A percentile compares a stretch with the other conserved stretches of the same genome.
Evolutionary conservation across 2,113 vertebrate genomes (phyloP).

Genomic region (Phocoena phocoena): DNA sequence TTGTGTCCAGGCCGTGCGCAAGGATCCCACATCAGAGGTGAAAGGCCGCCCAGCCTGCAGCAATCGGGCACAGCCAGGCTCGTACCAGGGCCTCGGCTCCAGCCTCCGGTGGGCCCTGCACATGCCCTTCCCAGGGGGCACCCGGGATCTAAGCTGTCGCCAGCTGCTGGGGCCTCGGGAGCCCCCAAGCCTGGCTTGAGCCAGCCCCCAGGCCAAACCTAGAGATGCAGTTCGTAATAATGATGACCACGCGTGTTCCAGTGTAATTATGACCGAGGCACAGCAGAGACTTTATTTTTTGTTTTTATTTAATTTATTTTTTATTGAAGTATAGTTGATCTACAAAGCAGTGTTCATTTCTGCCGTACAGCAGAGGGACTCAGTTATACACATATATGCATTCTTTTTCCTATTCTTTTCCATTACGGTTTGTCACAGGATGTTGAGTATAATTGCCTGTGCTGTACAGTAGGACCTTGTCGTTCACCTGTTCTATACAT

Average conservation of each 20-base stretch:
- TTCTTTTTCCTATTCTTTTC: not conserved
- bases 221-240: rapidly evolving
- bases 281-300: not conserved
- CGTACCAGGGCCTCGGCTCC: rapidly evolving
- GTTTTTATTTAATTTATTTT: too few species aligned
- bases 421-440: not conserved
- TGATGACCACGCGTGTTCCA: rapidly evolving
- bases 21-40: rapidly evolving
- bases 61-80: rapidly evolving
- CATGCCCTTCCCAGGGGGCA: not conserved
- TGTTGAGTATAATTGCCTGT: too few species aligned
- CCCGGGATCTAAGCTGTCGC: too few species aligned
- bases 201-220: not conserved
- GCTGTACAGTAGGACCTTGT: not conserved
- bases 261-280: rapidly evolving
- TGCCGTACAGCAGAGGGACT: not conserved
- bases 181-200: not conserved
- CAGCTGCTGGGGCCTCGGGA: too few species aligned
- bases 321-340: too few species aligned
- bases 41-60: rapidly evolving
- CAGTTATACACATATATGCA: not conserved
- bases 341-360: too few species aligned
- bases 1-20: rapidly evolving
- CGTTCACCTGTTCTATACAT: not conserved
- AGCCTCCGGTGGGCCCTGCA: not conserved